Percentiles rank a stretch among this genome's conserved stretches.
These are phyloP conservation scores for Dicaeum eximium DNA, from an alignment of 2,113 vertebrate genomes.

Conservation along the genomic window DNA sequence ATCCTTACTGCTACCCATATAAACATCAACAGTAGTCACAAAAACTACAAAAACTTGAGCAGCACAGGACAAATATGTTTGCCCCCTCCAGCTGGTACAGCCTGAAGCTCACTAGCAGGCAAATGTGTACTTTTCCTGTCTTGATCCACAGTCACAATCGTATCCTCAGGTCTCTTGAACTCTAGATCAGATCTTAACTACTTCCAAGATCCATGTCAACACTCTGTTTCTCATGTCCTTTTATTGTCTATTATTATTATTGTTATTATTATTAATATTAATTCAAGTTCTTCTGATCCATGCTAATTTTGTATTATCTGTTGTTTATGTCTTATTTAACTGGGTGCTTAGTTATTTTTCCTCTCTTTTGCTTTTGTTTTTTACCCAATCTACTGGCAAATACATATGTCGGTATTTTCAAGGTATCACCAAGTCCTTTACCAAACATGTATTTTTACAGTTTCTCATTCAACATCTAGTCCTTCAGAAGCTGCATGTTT, in stretches of 20 bases:
- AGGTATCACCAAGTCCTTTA: background rate
- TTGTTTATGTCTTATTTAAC: background rate
- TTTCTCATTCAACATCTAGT: background rate
- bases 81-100: background rate
- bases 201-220: background rate
- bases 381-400: background rate
- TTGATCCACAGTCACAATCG: background rate
- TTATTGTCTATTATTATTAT: background rate
- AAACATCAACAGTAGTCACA: background rate
- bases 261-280: background rate
- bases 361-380: background rate
- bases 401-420: background rate
- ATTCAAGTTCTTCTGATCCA: background rate
- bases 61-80: background rate
- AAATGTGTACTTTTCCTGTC: rapidly evolving
- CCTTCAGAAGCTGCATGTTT: background rate
- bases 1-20: background rate
- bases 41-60: background rate
- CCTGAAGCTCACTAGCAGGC: background rate
- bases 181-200: background rate
- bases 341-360: background rate
- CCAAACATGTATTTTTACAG: background rate
- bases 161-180: background rate
- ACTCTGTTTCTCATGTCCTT: background rate
- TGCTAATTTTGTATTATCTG: background rate